Evolutionary conservation across 2,113 vertebrate species (phyloP).

Genomic region (Sinocyclocheilus anophthalmus): DNA sequence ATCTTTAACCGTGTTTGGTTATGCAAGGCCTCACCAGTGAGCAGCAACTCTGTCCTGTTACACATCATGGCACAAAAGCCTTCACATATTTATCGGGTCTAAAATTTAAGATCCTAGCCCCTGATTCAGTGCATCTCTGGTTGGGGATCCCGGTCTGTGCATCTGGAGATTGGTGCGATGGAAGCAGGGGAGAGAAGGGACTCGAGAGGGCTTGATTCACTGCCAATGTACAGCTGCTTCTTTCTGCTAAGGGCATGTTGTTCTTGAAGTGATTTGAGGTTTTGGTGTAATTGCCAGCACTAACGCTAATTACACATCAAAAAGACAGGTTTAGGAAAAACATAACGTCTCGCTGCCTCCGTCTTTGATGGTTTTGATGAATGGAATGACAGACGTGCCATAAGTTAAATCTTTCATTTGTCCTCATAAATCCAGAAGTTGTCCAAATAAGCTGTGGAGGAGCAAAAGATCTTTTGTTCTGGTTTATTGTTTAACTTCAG

Average conservation of each 20-base stretch:
- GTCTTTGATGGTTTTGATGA: slow-evolving; percentile 55
- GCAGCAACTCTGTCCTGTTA: slow-evolving; percentile 32
- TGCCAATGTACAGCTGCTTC: slow-evolving; percentile 1
- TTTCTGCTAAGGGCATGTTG: slow-evolving; percentile 20
- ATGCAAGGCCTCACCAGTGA: slow-evolving; percentile 74
- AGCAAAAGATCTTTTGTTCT: not conserved
- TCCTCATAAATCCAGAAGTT: slow-evolving; percentile 52
- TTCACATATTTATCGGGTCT: slow-evolving; percentile 61
- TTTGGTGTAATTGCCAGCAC: slow-evolving; percentile 18
- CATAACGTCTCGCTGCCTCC: slow-evolving; percentile 3
- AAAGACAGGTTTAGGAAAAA: slow-evolving; percentile 43
- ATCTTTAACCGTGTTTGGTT: slow-evolving; percentile 90
- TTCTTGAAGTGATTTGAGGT: slow-evolving; percentile 50
- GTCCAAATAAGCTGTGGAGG: slow-evolving; percentile 43
- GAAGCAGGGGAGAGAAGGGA: not conserved
- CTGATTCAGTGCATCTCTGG: slow-evolving; percentile 8
- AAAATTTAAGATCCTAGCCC: slow-evolving; percentile 35
- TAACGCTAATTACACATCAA: slow-evolving; percentile 55
- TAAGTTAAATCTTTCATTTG: slow-evolving; percentile 45
- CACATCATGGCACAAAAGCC: slow-evolving; percentile 40
- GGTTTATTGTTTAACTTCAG: no score
- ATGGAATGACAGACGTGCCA: slow-evolving; percentile 45
- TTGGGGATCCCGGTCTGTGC: not conserved
- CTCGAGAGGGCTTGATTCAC: not conserved
- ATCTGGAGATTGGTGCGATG: not conserved